Evolutionary conservation across 2,113 vertebrate genomes (phyloP).

Genomic region (Halichoeres trimaculatus): DNA sequence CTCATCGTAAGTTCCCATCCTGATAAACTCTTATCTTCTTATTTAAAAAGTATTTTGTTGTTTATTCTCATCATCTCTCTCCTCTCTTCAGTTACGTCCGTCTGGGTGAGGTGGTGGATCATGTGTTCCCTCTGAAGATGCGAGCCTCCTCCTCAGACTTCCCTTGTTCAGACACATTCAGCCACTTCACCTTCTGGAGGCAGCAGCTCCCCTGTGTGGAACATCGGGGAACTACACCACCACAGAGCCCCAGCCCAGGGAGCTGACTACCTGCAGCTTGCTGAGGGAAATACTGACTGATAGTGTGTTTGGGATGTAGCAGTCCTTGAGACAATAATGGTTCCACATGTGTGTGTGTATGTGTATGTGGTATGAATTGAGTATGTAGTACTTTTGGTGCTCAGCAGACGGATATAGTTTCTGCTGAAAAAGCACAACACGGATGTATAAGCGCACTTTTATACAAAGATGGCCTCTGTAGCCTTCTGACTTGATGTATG

Average conservation of each 20-base stretch:
- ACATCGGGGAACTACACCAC: conserved; percentile 66
- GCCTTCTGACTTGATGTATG: conserved; percentile 40
- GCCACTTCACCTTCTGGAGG: conserved; percentile 97
- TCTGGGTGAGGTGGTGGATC: conserved; percentile 96
- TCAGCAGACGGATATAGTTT: conserved; percentile 2
- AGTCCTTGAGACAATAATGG: conserved; percentile 10
- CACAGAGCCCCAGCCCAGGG: conserved; percentile 20
- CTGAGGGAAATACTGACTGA: conserved; percentile 12
- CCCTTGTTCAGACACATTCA: conserved; percentile 95
- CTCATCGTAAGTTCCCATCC: conserved; percentile 90
- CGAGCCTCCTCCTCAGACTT: conserved; percentile 93
- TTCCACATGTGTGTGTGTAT: neutral
- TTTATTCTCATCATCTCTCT: neutral
- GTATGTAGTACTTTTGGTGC: conserved; percentile 34
- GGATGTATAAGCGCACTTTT: conserved; percentile 58
- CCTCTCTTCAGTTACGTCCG: conserved; percentile 86
- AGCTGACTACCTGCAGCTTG: conserved; percentile 53
- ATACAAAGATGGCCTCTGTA: conserved; percentile 11
- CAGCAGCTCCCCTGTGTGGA: conserved; percentile 90
- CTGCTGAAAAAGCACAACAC: conserved; percentile 57
- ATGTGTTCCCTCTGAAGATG: conserved; percentile 92
- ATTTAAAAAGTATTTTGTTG: neutral
- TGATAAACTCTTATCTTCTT: neutral
- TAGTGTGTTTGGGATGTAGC: conserved; percentile 29
- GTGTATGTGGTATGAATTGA: neutral